A percentile compares a stretch with the other conserved stretches of the same genome.
These are phyloP conservation scores for Zaprionus capensis DNA, from an alignment of 1,140 invertebrate species.

Conservation along the genomic window DNA sequence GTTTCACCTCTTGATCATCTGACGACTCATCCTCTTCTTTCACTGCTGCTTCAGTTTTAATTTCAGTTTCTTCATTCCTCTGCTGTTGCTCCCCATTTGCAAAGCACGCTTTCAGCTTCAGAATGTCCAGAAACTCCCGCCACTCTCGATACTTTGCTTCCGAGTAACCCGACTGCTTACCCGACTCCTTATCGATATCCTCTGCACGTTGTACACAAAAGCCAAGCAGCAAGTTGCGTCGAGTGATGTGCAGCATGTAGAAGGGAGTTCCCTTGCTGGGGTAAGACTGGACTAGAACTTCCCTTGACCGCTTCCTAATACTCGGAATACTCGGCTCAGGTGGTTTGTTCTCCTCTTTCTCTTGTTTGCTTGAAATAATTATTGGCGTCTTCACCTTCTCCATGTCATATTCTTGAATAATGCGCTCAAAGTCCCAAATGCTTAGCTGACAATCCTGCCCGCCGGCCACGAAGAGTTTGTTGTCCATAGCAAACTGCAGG, in stretches of 20 bases:
- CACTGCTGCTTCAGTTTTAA: too few species aligned
- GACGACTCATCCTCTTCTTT: too few species aligned
- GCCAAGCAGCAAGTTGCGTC: constrained; percentile 50
- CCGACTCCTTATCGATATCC: not conserved
- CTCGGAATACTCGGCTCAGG: too few species aligned
- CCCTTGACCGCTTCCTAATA: not conserved
- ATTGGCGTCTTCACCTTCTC: constrained; percentile 1
- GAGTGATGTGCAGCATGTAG: constrained; percentile 32
- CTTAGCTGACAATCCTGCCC: constrained; percentile 47
- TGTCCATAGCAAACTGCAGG: constrained; percentile 48
- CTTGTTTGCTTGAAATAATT: too few species aligned
- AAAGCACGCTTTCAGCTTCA: constrained; percentile 33
- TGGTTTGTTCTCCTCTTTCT: not conserved
- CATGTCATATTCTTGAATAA: constrained; percentile 15
- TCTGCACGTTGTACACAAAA: constrained; percentile 24
- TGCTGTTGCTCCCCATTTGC: not conserved
- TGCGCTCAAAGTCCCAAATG: constrained; percentile 58
- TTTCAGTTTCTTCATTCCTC: too few species aligned
- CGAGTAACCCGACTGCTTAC: not conserved
- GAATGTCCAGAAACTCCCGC: constrained; percentile 28
- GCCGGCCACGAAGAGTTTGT: constrained; percentile 51
- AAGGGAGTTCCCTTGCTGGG: constrained; percentile 36
- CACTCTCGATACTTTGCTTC: constrained; percentile 14
- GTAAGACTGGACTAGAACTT: constrained; percentile 36
- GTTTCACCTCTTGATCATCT: not conserved